Percentiles rank a stretch among this genome's conserved stretches.
Evolutionary conservation across 1,140 invertebrate genomes (phyloP).

Genomic region (Bombus waltoni): DNA sequence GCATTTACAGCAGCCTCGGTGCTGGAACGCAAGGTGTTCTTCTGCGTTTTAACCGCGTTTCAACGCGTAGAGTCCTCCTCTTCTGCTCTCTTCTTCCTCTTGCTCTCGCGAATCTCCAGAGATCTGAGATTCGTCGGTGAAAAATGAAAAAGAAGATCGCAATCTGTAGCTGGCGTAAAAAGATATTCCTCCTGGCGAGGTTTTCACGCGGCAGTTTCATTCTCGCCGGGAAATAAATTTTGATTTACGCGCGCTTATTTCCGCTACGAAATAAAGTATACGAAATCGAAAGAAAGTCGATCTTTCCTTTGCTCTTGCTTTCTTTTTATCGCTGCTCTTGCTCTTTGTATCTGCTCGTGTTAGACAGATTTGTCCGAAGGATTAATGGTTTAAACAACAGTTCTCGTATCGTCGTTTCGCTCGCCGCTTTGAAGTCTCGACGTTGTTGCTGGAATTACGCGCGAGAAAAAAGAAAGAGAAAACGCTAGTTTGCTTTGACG

Average conservation of each 20-base stretch:
- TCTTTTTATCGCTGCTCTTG: background rate
- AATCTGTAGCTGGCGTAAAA: slow-evolving; percentile 13
- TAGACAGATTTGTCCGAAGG: background rate
- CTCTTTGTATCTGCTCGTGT: background rate
- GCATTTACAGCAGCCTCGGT: slow-evolving; percentile 31
- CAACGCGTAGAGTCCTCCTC: slow-evolving; percentile 5
- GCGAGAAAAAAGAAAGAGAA: background rate
- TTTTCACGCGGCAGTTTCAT: background rate
- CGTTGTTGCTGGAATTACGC: background rate
- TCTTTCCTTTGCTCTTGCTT: background rate
- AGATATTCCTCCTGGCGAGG: background rate
- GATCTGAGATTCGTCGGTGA: background rate
- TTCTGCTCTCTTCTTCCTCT: background rate
- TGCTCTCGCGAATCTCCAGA: background rate
- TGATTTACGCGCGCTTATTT: slow-evolving; percentile 23
- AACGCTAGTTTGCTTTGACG: background rate
- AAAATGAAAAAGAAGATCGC: too few species aligned
- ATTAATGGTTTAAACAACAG: slow-evolving; percentile 26
- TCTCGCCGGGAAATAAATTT: slow-evolving; percentile 22
- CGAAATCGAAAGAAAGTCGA: background rate
- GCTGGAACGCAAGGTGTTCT: slow-evolving; percentile 23
- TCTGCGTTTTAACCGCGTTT: slow-evolving; percentile 18
- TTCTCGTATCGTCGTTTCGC: background rate
- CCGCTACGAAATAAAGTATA: too few species aligned
- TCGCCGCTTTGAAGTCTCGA: slow-evolving; percentile 4